These are phyloP conservation scores for Phymatocera aterrima DNA, from an alignment of 2,888 invertebrate genomes.

Conservation along the genomic window DNA sequence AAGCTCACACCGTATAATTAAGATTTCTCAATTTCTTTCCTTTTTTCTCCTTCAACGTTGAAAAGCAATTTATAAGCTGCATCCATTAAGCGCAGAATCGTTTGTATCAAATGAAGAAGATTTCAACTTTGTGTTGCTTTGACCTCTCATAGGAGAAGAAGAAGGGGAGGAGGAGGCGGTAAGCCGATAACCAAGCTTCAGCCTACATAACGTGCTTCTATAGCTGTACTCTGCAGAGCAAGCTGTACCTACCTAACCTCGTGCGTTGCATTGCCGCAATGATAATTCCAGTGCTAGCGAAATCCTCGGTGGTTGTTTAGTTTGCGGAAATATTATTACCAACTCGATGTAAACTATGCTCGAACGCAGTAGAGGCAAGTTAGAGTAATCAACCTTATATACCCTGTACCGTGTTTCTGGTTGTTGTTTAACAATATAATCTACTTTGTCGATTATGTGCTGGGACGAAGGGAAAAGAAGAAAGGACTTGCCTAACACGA, in stretches of 20 bases:
- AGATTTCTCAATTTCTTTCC: too few species aligned
- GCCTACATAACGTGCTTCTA: too few species aligned
- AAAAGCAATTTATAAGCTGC: too few species aligned
- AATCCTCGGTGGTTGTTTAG: constrained; percentile 4
- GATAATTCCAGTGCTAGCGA: constrained; percentile 13
- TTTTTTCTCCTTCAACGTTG: too few species aligned
- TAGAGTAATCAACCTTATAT: not conserved
- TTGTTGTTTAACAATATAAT: constrained; percentile 24
- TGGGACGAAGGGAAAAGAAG: not conserved
- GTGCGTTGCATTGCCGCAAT: not conserved
- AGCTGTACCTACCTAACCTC: not conserved
- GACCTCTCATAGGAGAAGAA: too few species aligned
- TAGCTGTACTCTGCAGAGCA: too few species aligned
- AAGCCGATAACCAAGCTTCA: too few species aligned
- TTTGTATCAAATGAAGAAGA: too few species aligned
- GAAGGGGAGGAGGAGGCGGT: too few species aligned
- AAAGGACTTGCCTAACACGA: not conserved
- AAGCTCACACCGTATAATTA: too few species aligned
- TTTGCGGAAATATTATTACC: constrained; percentile 31
- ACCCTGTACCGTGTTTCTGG: not conserved
- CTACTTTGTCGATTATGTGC: not conserved
- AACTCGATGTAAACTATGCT: constrained; percentile 28
- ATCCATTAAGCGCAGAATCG: too few species aligned
- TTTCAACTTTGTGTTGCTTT: too few species aligned
- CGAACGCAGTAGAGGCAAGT: not conserved